phyloP scores from a whole-genome alignment of 2,113 vertebrate genomes.

The Perognathus longimembris region DNA sequence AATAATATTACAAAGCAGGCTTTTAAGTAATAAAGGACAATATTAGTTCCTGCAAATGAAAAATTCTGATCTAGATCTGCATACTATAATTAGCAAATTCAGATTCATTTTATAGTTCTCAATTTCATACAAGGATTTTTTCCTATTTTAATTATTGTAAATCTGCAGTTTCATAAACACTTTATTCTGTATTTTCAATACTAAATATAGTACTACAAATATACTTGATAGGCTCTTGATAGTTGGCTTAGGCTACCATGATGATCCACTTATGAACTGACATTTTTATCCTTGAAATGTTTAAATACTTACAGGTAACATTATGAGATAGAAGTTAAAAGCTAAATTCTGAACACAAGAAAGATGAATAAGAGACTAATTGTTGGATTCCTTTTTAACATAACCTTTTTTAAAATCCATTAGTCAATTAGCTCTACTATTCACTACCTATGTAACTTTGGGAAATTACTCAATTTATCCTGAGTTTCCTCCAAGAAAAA shows the following conservation, averaged over 20 bases:
- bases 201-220: constrained; percentile 30
- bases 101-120: constrained; percentile 13
- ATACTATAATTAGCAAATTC: constrained; percentile 9
- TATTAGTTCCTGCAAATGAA: neutral
- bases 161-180: neutral
- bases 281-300: constrained; percentile 48
- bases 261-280: constrained; percentile 29
- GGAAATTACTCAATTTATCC: constrained; percentile 10
- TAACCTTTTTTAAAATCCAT: neutral
- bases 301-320: constrained; percentile 29
- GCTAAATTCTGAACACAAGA: constrained; percentile 17
- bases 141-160: constrained; percentile 36
- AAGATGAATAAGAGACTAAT: neutral
- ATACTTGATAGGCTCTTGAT: neutral
- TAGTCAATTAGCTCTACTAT: neutral
- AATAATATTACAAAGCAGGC: neutral
- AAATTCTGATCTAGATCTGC: neutral
- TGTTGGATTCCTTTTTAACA: neutral
- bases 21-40: constrained; percentile 41
- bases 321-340: constrained; percentile 44
- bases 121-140: constrained; percentile 40
- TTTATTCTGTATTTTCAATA: constrained; percentile 17
- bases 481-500: neutral
- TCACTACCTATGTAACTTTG: neutral
- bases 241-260: neutral